Percentiles rank a stretch among this genome's conserved stretches.
Evolutionary conservation across 2,113 vertebrate genomes (phyloP).

Genomic region (Ammodytes dubius): DNA sequence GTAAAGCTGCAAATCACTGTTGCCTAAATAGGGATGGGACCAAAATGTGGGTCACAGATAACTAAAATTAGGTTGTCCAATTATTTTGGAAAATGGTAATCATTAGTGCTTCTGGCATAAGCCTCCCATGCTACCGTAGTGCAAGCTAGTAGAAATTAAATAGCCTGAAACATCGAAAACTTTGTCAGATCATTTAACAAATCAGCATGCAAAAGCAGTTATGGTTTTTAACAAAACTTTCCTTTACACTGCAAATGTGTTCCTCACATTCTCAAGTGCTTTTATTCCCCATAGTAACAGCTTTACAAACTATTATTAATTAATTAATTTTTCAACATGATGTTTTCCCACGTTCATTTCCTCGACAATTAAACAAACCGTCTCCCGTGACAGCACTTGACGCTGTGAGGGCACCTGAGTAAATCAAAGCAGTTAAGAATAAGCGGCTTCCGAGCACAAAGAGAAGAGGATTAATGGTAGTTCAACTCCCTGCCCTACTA

Average conservation of each 20-base stretch:
- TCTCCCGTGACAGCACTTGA: background rate
- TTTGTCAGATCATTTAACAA: slow-evolving; percentile 47
- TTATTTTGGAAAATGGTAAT: slow-evolving; percentile 67
- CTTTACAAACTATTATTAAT: background rate
- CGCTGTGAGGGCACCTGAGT: background rate
- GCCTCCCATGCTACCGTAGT: slow-evolving; percentile 25
- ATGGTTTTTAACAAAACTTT: slow-evolving; percentile 27
- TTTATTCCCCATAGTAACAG: background rate
- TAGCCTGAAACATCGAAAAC: slow-evolving; percentile 44
- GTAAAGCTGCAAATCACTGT: slow-evolving; percentile 9
- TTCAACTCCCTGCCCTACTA: slow-evolving; percentile 49
- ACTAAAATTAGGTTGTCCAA: slow-evolving; percentile 67
- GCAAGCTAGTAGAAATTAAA: slow-evolving; percentile 55
- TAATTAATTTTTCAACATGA: background rate
- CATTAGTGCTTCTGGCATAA: slow-evolving; percentile 62
- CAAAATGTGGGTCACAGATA: slow-evolving; percentile 63
- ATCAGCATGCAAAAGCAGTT: slow-evolving; percentile 38
- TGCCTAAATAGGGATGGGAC: slow-evolving; percentile 27
- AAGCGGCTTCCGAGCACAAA: slow-evolving; percentile 46
- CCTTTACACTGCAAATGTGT: slow-evolving; percentile 32
- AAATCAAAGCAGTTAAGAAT: slow-evolving; percentile 30
- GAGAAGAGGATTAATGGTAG: slow-evolving; percentile 66
- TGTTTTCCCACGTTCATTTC: background rate
- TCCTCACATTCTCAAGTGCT: background rate
- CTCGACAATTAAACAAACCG: slow-evolving; percentile 10